Evolutionary conservation across 2,113 vertebrate genomes (phyloP), one percentile per base, ranked within the genome.

Genomic region (Eurypyga helias): DNA sequence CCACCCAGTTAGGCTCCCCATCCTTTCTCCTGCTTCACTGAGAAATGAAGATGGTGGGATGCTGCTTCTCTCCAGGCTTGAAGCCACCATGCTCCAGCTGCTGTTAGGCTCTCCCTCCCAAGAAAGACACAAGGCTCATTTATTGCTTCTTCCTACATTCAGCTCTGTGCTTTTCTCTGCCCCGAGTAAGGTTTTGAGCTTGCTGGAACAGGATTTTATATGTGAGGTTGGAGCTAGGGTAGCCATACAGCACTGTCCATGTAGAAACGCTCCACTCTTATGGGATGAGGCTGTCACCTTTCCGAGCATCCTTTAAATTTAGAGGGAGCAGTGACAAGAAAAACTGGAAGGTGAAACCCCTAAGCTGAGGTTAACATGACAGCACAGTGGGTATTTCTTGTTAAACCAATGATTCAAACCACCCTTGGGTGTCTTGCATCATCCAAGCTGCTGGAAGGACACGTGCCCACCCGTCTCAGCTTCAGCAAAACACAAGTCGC

Each of bases 381-480:
- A 58, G 25, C 28, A 45, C 26, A 49, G 38, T 5, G 28, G 8
- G 2, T 8, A 52, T 7, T 8, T 55, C 54, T 64, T 34, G 25
- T 8, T 31, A 15, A 93, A 51, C 0, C 31, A 12, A 25, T 57
- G 54, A 16, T 83, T 49, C 57, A 71, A 2, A 11, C 5, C 57
- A n/a, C 12, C 28, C 21, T 49, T 13, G n/a, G 57, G 12, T 45
- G 17, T 6, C 13, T 31, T 62, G 76, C 19, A 31, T 5, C 17
- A 36, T 18, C 25, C 71, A 66, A 83, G 43, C n/a, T 58, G 51
- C 51, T 61, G 65, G 36, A n/a, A 79, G 48, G 48, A 29, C 16
- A 36, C 0, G 0, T 26, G 60, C 5, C n/a, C 60, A 61, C 19
- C 13, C 10, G 1, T 3, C 21, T 45, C 23, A 57, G 26, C 65